Base-by-base conservation (phyloP, 2,888 invertebrate species). In the Andrena flavipes region DNA sequence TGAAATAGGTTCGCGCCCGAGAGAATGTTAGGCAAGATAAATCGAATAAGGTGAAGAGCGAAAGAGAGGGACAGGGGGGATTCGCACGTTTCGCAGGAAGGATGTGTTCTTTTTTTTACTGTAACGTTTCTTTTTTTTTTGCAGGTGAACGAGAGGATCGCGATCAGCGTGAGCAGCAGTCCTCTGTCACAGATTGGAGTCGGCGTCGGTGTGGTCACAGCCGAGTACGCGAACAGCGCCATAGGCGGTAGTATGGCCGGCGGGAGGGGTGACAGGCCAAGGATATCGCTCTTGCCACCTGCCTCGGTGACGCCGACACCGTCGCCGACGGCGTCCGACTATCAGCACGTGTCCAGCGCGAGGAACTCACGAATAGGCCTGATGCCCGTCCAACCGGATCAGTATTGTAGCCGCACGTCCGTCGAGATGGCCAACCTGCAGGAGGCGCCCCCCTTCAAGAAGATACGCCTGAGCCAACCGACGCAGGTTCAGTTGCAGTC, bases 211-310 rank as follows among this genome's bases (percentile, higher is more conserved):
- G 90, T 89, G 71, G 92, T 91, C 73, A 81, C 90, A 78, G 88
- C 86, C 71, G 90, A 89, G 88, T 87, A 88, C 67, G 82, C 80
- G 30, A 83, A 76, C 48, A 80, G 87, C 68, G 91, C 90, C 79
- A 86, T 87, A 82, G 90, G 89, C 71, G 92, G 92, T 77, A 91
- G 92, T 79, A 90, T 92, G 84, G 89, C 90, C 20, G 91, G 92
- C 67, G 93, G 94, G 79, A 92, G 93, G 63, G 91, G 90, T 54
- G 93, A 93, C 73, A 95, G 95, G 85, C 95, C 95, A 92, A 94
- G 96, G 93, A 96, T 97, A 94, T 97, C 97, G 76, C 95, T 97
- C 93, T 95, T 97, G 92, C 96, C 96, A 87, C 95, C 95, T 88
- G 95, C 95, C 70, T 95, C 95, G 88, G 95, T 95, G 90, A 91